These are phyloP conservation scores for Erinaceus europaeus DNA, from an alignment of 2,113 vertebrate species.

Conservation along the genomic window DNA sequence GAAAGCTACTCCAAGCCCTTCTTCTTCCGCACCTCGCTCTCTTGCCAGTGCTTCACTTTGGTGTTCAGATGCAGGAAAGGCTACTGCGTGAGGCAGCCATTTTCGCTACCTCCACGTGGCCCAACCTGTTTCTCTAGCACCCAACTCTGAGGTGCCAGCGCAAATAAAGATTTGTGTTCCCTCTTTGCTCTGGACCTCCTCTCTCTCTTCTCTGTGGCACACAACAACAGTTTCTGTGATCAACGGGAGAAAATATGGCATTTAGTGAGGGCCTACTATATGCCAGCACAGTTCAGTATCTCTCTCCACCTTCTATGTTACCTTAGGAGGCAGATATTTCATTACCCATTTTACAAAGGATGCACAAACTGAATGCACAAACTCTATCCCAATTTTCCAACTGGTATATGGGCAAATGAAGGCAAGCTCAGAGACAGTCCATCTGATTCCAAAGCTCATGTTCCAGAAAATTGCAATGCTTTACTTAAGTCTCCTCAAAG, in stretches of 20 bases:
- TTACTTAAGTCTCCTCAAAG: neutral
- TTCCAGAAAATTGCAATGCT: neutral
- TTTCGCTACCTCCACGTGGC: no score
- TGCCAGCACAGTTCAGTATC: neutral
- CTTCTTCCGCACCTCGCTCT: no score
- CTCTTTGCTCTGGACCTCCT: no score
- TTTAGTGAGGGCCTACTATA: neutral
- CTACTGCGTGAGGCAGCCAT: no score
- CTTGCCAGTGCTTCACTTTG: no score
- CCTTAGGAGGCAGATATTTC: neutral
- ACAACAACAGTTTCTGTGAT: no score
- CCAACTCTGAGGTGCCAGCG: no score
- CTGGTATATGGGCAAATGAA: neutral
- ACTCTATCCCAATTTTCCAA: neutral
- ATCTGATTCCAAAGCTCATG: neutral
- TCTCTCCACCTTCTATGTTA: neutral
- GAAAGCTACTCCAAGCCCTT: no score
- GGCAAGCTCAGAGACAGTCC: neutral
- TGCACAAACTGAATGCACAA: neutral
- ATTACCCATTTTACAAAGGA: slow-evolving; percentile 1
- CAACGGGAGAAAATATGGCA: slow-evolving; percentile 57
- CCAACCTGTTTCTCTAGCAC: no score
- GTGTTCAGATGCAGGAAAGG: no score
- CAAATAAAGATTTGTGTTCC: no score
- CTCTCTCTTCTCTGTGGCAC: no score